Evolutionary conservation across 1,140 invertebrate species (phyloP).

Genomic region (Bombus pascuorum): DNA sequence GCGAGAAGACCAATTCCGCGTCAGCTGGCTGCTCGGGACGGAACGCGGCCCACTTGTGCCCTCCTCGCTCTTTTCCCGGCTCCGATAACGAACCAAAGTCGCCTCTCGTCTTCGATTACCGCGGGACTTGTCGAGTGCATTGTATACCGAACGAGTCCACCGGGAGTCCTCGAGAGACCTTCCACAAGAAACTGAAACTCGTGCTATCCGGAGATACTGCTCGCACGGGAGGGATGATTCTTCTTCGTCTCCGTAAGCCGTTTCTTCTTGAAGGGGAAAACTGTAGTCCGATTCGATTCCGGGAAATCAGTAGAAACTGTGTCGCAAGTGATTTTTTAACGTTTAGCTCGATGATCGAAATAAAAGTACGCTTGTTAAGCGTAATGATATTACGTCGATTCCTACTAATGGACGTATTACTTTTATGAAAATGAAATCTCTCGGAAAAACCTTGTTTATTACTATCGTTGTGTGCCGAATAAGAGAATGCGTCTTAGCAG

Average conservation of each 20-base stretch:
- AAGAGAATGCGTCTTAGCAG: no score
- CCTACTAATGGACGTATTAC: background rate
- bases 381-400: background rate
- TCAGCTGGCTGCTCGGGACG: background rate
- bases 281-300: background rate
- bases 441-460: no score
- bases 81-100: conserved; percentile 36
- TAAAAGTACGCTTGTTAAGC: background rate
- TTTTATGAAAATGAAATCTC: background rate
- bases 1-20: conserved; percentile 53
- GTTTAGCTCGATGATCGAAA: background rate
- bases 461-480: no score
- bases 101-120: conserved; percentile 33
- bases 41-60: conserved; percentile 27
- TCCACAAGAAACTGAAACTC: conserved; percentile 4
- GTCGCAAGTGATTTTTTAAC: background rate
- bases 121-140: conserved; percentile 17
- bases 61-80: conserved; percentile 30
- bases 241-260: background rate
- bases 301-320: background rate
- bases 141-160: conserved; percentile 19
- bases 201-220: background rate
- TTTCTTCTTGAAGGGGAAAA: background rate
- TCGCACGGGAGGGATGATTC: conserved; percentile 6
- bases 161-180: conserved; percentile 20